phyloP scores from a whole-genome alignment of 30 jellyfish, hydroid and myxozoan genomes.

The Mastigias papua region DNA sequence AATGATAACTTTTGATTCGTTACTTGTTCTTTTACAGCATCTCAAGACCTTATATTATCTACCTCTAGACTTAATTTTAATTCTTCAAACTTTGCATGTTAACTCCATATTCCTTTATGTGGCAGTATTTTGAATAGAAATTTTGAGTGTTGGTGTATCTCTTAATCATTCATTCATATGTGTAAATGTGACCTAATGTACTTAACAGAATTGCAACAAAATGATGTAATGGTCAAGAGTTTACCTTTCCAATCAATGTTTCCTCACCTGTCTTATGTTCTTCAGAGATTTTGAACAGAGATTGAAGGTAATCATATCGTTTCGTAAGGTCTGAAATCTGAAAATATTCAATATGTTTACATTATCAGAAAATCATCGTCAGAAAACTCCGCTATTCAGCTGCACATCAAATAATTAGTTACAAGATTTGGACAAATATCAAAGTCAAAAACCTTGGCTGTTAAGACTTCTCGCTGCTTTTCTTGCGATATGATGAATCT shows the following conservation, averaged over 20 bases:
- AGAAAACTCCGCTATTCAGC: background rate
- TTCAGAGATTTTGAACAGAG: slow-evolving; percentile 23
- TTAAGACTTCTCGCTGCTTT: background rate
- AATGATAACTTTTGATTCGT: too few relatives aligned
- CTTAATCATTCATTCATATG: too few relatives aligned
- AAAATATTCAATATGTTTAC: background rate
- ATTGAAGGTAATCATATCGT: slow-evolving; percentile 24
- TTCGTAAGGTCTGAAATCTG: slow-evolving; percentile 20
- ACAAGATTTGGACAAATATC: background rate
- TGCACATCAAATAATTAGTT: too few relatives aligned
- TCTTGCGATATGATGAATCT: slow-evolving; percentile 7
- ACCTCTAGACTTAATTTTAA: too few relatives aligned
- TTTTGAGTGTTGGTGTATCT: too few relatives aligned
- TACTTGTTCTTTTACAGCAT: too few relatives aligned
- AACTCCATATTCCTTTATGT: background rate
- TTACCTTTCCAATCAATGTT: background rate
- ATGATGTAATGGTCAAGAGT: background rate
- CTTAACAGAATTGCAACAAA: background rate
- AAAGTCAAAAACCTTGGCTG: slow-evolving; percentile 19
- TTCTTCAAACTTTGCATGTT: too few relatives aligned
- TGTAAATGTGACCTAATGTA: background rate
- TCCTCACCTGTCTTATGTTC: slow-evolving; percentile 22
- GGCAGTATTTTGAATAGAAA: too few relatives aligned
- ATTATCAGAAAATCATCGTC: background rate
- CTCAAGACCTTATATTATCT: too few relatives aligned